Evolutionary conservation across 2,797 vertebrate species (phyloP), one percentile per base, ranked within the genome.

Genomic region (Lagorchestes hirsutus): DNA sequence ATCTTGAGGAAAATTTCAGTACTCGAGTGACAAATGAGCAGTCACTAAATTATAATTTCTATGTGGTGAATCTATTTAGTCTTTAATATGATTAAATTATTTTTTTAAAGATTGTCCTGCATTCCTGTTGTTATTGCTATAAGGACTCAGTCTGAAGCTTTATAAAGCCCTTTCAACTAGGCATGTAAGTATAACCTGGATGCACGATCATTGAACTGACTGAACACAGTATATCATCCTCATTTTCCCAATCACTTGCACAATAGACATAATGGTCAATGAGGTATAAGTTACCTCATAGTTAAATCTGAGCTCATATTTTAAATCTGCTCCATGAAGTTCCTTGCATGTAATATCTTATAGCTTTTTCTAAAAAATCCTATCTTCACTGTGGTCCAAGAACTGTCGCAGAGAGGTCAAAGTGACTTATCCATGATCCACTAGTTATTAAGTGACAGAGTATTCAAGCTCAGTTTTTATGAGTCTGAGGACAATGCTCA

Each of bases 91-190:
- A 95, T 46, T 14, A 29, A 96, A 90, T 28, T 93, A 82, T 31
- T 40, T 56, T 92, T 87, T 11, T 11, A 57, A 57, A 3, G 54
- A 96, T 46, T 27, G 11, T 16, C 40, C 55, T 34, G 24, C 0
- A 50, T 40, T 50, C 28, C 90, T 94, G 67, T 59, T 94, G 92
- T 94, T 96, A 67, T 18, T 91, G 55, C 58, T 27, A 91, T 0
- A 92, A 54, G 95, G 55, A 94, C 93, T 56, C 55, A 67, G 62
- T 57, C 94, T 16, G 91, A 94, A 94, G 50, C 92, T 87, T 90
- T 93, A 16, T 95, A 82, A 67, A 93, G 16, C 31, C 24, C 90
- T 34, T 54, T 31, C 93, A 50, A 90, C 57, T 91, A 10, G 34
- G 62, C 22, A 50, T 12, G 8, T 40, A 54, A 55, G 90, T 34